Evolutionary conservation across 2,113 vertebrate genomes (phyloP).

Genomic region (Stercorarius parasiticus): DNA sequence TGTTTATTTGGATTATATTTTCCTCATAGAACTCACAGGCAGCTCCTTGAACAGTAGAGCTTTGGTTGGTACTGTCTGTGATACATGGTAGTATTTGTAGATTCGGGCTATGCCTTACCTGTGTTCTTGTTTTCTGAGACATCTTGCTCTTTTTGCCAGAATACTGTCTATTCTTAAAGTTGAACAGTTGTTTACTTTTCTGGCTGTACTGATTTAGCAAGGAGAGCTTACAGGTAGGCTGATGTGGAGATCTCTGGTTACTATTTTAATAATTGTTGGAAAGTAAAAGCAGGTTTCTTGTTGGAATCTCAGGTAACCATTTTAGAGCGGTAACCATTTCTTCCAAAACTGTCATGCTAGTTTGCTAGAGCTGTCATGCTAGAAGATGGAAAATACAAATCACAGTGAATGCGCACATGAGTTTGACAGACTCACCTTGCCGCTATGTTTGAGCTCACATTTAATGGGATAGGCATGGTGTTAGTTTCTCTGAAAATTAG

Average conservation of each 20-base stretch:
- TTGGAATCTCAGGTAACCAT: neutral
- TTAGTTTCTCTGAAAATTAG: neutral
- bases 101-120: neutral
- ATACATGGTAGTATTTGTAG: too few relatives aligned
- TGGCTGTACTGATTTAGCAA: neutral
- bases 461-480: neutral
- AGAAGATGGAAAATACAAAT: neutral
- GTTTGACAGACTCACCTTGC: neutral
- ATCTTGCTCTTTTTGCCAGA: neutral
- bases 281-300: neutral
- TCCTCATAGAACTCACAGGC: neutral
- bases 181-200: neutral
- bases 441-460: rapidly evolving
- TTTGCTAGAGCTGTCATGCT: neutral
- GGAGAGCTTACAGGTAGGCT: neutral
- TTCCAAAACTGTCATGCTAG: neutral
- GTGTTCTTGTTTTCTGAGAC: rapidly evolving
- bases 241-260: neutral
- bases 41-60: neutral
- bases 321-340: neutral
- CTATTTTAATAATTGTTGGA: neutral
- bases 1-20: neutral
- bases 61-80: neutral
- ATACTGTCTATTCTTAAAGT: neutral
- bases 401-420: rapidly evolving